Conservation (phyloP, 2,888 invertebrate genomes). For the Diplazon laetatorius region DNA sequence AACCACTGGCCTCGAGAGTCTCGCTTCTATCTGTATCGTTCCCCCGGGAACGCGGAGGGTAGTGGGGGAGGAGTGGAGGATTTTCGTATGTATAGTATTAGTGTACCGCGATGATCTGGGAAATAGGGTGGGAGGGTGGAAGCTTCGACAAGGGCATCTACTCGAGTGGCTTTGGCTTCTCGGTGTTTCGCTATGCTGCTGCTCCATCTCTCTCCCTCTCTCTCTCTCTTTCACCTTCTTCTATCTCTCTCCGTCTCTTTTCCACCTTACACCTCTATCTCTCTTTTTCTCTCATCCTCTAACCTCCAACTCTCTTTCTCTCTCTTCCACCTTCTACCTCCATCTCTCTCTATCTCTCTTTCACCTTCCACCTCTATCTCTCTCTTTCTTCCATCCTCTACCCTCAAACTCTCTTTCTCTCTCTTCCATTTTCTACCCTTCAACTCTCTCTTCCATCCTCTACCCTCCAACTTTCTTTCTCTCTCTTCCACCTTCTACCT, state of each 20-base stretch:
- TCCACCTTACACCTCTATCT: slow-evolving; percentile 3
- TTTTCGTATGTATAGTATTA: slow-evolving; percentile 31
- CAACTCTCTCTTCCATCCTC: no score
- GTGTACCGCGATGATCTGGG: slow-evolving; percentile 68
- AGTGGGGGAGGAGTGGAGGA: no score
- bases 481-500: slow-evolving; percentile 14
- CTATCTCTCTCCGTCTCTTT: slow-evolving; percentile 16
- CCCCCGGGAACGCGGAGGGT: no score
- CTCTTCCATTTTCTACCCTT: slow-evolving; percentile 23
- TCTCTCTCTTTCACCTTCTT: not conserved
- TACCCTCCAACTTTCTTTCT: slow-evolving; percentile 8
- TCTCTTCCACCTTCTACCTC: slow-evolving; percentile 24
- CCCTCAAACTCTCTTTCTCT: slow-evolving; percentile 8
- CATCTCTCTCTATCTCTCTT: no score
- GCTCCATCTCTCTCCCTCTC: not conserved
- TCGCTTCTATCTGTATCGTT: slow-evolving; percentile 36
- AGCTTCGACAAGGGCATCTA: slow-evolving; percentile 59
- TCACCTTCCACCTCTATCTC: slow-evolving; percentile 1
- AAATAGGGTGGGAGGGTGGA: slow-evolving; percentile 61
- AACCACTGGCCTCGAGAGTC: slow-evolving; percentile 8
- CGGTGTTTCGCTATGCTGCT: slow-evolving; percentile 53
- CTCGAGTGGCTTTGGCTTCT: slow-evolving; percentile 48
- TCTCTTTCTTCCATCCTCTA: slow-evolving; percentile 12
- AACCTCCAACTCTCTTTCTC: slow-evolving; percentile 8
- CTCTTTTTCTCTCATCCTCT: slow-evolving; percentile 15